Evolutionary conservation across 1,140 invertebrate genomes (phyloP), one percentile per base, ranked within the genome.

Genomic region (Tenebrio molitor): DNA sequence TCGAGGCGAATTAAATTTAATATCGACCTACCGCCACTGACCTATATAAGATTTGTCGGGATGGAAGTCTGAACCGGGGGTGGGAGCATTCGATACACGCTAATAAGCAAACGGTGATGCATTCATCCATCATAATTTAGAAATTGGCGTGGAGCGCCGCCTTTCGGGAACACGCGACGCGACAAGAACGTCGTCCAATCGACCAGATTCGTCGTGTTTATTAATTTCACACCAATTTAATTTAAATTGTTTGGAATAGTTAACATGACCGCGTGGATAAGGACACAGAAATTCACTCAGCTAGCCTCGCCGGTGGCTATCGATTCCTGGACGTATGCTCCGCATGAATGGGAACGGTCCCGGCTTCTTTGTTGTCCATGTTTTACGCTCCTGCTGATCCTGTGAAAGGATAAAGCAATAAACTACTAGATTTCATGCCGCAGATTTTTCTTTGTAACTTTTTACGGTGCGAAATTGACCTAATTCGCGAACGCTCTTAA

Each of bases 61-160:
- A 39, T 39, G 36, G 36, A 39, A 39, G 50, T 69, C 41, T 17
- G 33, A 42, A 12, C 34, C 12, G 10, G 64, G 23, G 33, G 5
- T 36, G 23, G 25, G 29, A 50, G 44, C 19, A 50, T 69, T 46
- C 33, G 33, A 50, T 34, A 64, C 68, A 65, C 50, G 72, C 58
- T 71, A 71, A 74, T 69, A 75, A 75, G 71, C 73, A 72, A 75
- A 67, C 46, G 17, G 70, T 58, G 46, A 66, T 75, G 58, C 72
- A 75, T 72, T 58, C 70, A 75, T 75, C 73, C 73, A 75, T 75
- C 73, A 75, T 75, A 75, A 75, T 75, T 72, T 72, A 67, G 63
- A 53, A 75, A 75, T 65, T 72, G 62, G 62, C 44, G 25, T 44
- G 64, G 41, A 69, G 53, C 29, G 34, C 58, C 70, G 70, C 73